Evolutionary conservation across 1,140 invertebrate species (phyloP).

Genomic region (Drosophila mojavensis): DNA sequence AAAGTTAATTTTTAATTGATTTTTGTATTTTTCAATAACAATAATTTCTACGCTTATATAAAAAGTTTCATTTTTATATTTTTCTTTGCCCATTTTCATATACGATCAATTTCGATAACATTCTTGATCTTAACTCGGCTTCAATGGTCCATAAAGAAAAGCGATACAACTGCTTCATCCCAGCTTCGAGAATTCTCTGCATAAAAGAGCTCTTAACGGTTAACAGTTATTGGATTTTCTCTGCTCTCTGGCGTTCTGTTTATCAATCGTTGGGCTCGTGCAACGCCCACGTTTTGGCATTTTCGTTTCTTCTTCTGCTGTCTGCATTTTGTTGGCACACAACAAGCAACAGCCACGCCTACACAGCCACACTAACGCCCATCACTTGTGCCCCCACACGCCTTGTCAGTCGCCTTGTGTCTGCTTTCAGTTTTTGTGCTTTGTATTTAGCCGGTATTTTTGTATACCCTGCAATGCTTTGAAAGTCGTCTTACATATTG

Average conservation of each 20-base stretch:
- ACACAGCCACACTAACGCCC: background rate
- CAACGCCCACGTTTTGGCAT: slow-evolving; percentile 19
- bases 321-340: slow-evolving; percentile 1
- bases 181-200: too few relatives aligned
- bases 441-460: background rate
- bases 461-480: background rate
- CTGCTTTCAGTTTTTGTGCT: background rate
- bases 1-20: background rate
- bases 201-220: too few relatives aligned
- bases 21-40: too few relatives aligned
- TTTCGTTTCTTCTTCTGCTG: slow-evolving; percentile 6
- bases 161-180: too few relatives aligned
- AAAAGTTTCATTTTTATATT: background rate
- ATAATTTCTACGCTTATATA: too few relatives aligned
- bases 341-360: background rate
- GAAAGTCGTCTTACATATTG: too few relatives aligned
- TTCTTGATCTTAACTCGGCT: too few relatives aligned
- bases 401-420: background rate
- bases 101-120: background rate
- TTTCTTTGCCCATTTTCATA: too few relatives aligned
- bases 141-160: too few relatives aligned
- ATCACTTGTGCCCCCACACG: background rate
- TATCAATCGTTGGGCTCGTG: slow-evolving; percentile 3
- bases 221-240: background rate
- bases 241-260: background rate